Evolutionary conservation across 2,888 invertebrate genomes (phyloP).

Genomic region (Athetis lepigone): DNA sequence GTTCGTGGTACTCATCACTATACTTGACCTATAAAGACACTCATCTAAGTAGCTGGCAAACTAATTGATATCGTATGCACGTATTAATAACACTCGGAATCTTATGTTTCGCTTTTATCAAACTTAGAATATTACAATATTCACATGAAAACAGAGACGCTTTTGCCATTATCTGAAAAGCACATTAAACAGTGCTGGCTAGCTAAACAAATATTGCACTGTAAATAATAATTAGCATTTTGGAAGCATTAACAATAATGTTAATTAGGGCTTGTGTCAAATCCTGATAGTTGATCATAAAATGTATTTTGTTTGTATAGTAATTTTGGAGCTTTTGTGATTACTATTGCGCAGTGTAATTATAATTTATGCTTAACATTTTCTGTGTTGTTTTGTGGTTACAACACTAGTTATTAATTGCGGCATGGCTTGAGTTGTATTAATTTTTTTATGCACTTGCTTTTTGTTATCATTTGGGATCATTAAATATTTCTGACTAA

Average conservation of each 20-base stretch:
- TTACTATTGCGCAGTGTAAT: background rate
- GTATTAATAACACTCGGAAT: background rate
- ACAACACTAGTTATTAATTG: no score
- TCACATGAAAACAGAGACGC: background rate
- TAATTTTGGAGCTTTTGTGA: conserved; percentile 2
- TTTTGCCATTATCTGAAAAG: background rate
- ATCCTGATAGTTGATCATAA: conserved; percentile 3
- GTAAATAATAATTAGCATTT: conserved; percentile 13
- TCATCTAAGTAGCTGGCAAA: background rate
- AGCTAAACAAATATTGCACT: conserved; percentile 6
- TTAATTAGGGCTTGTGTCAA: conserved; percentile 31
- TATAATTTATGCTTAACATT: background rate
- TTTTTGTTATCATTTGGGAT: no score
- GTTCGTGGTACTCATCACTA: no score
- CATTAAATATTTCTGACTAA: no score
- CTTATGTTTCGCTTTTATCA: background rate
- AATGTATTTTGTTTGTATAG: conserved; percentile 11
- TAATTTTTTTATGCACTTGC: no score
- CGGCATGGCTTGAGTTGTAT: no score
- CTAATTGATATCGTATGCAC: background rate
- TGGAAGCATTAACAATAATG: conserved; percentile 11
- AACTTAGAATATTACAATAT: background rate
- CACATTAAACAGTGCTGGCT: background rate
- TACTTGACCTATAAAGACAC: background rate
- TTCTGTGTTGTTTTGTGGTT: background rate